Evolutionary conservation across 2,797 vertebrate genomes (phyloP).

Genomic region (Sylvia borin): DNA sequence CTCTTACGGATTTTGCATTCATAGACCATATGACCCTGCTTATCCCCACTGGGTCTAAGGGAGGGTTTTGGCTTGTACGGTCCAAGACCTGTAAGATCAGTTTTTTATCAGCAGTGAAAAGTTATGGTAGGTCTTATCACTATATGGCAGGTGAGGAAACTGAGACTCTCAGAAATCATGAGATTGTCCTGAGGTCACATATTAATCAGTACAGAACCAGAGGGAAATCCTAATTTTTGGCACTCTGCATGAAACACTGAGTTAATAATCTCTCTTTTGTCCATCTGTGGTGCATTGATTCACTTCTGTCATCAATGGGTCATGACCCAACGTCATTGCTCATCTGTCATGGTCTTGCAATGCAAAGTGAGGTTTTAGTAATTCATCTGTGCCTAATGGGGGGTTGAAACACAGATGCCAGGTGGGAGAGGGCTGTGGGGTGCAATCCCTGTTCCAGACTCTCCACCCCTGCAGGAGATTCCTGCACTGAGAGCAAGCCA

Average conservation of each 20-base stretch:
- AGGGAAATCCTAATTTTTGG: slow-evolving; percentile 32
- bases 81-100: neutral
- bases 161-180: neutral
- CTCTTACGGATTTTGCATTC: neutral
- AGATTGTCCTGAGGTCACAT: slow-evolving; percentile 31
- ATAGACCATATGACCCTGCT: neutral
- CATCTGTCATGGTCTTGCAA: neutral
- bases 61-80: neutral
- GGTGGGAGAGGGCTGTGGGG: neutral
- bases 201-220: slow-evolving; percentile 10
- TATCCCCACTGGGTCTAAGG: neutral
- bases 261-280: slow-evolving; percentile 33
- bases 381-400: neutral
- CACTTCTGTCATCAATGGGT: neutral
- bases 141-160: slow-evolving; percentile 12
- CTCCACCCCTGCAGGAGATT: neutral
- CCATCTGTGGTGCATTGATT: neutral
- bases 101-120: neutral
- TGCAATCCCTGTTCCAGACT: neutral
- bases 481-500: neutral
- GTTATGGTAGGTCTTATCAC: neutral
- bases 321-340: neutral
- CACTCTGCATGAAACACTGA: neutral
- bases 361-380: neutral
- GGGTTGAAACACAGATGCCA: neutral